Base-by-base conservation (phyloP, 2,113 vertebrate genomes). In the Chloroceryle aenea region DNA sequence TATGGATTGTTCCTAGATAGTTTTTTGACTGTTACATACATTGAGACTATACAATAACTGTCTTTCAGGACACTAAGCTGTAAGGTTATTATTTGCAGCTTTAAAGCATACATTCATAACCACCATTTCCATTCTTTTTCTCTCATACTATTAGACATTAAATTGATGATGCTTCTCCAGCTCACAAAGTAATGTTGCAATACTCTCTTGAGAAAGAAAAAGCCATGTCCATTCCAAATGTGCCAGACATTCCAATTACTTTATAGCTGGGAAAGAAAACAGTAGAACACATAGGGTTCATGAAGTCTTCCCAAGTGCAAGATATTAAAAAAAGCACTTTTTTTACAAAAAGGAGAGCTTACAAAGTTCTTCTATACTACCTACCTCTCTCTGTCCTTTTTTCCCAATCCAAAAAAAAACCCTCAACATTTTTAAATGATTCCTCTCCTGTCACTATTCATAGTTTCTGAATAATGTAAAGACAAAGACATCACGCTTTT, bases 381-480 rank as follows among this genome's bases (percentile, higher is more conserved):
- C 9, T 71, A 29, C 11, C 3, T 91, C 30, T 55, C 16, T 38
- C 12, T 43, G 9, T 15, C 3, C 17, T 63, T 79, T 73, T 42
- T 43, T 78, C 18, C 7, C 61, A 6, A 69, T 62, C 9, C 32
- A 91, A 43, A 40, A 61, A 40, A 61, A 84, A 25, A 20, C 0
- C 0, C 0, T 3, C 13, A 15, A 1, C 4, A 23, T 36, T 77
- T 82, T 0, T 1, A 61, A 73, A 61, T 20, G 8, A 75, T 75
- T 68, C 4, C 58, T 85, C 5, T 69, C 8, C 9, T 56, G 23
- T 26, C 16, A 53, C 17, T 64, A 55, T 64, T 45, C 1, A 22
- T 27, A 7, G 2, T 43, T 93, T 87, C 30, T 56, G 22, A 80
- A 67, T 63, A 62, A 69, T 9, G 6, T 64, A 11, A 77, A 61